Evolutionary conservation across 2,113 vertebrate genomes (phyloP).

Genomic region (Melanotaenia duboulayi): DNA sequence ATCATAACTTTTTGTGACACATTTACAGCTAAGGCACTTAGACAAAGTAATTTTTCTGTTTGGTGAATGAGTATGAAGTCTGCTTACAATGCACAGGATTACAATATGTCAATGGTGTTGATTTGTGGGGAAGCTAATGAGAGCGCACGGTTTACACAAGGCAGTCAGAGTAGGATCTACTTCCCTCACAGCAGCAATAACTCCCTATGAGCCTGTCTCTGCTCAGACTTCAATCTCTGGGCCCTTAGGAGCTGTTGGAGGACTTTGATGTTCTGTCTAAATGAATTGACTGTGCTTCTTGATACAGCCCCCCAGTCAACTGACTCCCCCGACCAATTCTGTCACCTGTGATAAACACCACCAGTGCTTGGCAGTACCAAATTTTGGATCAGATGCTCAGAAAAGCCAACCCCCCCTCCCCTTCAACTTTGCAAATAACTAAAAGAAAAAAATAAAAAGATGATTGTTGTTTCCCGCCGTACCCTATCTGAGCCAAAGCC

Average conservation of each 20-base stretch:
- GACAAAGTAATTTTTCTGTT: slow-evolving; percentile 57
- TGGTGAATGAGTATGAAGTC: slow-evolving; percentile 45
- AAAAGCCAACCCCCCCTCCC: slow-evolving; percentile 9
- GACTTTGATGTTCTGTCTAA: slow-evolving; percentile 82
- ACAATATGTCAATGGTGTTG: slow-evolving; percentile 62
- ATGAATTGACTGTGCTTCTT: slow-evolving; percentile 77
- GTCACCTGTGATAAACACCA: slow-evolving; percentile 74
- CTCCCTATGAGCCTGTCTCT: slow-evolving; percentile 69
- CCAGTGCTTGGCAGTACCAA: slow-evolving; percentile 29
- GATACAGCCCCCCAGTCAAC: slow-evolving; percentile 68
- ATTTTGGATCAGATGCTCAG: slow-evolving; percentile 51
- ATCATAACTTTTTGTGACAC: slow-evolving; percentile 61
- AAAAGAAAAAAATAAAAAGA: slow-evolving; percentile 39
- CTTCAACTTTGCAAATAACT: slow-evolving; percentile 61
- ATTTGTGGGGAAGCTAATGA: slow-evolving; percentile 74
- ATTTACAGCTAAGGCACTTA: slow-evolving; percentile 52
- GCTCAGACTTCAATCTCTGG: slow-evolving; percentile 74
- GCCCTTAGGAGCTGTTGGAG: slow-evolving; percentile 76
- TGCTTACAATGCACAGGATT: slow-evolving; percentile 57
- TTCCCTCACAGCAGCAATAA: slow-evolving; percentile 68
- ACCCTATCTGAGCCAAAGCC: slow-evolving; percentile 41
- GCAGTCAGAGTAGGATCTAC: slow-evolving; percentile 61
- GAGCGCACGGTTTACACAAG: slow-evolving; percentile 70
- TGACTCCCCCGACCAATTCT: slow-evolving; percentile 52
- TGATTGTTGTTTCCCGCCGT: slow-evolving; percentile 47